Evolutionary conservation across 2,113 vertebrate genomes (phyloP).

Genomic region (Cyprinodon tularosa): DNA sequence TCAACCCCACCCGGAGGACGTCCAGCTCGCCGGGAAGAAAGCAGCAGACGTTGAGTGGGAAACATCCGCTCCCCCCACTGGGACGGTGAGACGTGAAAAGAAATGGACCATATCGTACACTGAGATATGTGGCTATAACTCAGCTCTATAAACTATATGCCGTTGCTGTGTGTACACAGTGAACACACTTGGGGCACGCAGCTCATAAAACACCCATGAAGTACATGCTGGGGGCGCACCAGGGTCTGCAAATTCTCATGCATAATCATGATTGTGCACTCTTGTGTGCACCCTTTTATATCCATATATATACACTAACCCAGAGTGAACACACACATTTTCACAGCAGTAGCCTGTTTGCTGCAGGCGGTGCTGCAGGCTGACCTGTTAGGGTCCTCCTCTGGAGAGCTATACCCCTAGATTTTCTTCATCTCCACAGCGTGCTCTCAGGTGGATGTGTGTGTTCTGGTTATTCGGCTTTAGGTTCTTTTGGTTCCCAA

Average conservation of each 20-base stretch:
- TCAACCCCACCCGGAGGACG: conserved; percentile 84
- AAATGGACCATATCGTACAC: conserved; percentile 34
- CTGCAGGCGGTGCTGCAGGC: conserved; percentile 72
- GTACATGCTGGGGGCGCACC: conserved; percentile 31
- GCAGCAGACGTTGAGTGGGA: conserved; percentile 89
- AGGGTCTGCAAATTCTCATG: conserved; percentile 50
- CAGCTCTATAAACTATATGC: conserved; percentile 35
- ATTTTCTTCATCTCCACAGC: conserved; percentile 55
- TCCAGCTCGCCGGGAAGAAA: conserved; percentile 84
- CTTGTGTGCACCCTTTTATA: conserved; percentile 10
- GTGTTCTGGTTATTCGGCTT: conserved; percentile 34
- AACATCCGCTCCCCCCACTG: conserved; percentile 80
- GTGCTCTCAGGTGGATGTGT: conserved; percentile 34
- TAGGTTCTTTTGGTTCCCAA: conserved; percentile 49
- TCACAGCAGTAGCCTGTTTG: conserved; percentile 37
- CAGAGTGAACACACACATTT: conserved; percentile 8
- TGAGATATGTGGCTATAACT: conserved; percentile 39
- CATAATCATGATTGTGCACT: conserved; percentile 49
- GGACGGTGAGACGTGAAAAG: conserved; percentile 83
- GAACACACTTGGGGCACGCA: conserved; percentile 15
- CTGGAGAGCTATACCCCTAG: conserved; percentile 46
- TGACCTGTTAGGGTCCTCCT: conserved; percentile 53
- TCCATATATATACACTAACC: conserved; percentile 11
- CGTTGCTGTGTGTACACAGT: conserved; percentile 16
- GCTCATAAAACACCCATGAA: conserved; percentile 63